Evolutionary conservation across 2,797 vertebrate genomes (phyloP).

Genomic region (Chiroxiphia lanceolata): DNA sequence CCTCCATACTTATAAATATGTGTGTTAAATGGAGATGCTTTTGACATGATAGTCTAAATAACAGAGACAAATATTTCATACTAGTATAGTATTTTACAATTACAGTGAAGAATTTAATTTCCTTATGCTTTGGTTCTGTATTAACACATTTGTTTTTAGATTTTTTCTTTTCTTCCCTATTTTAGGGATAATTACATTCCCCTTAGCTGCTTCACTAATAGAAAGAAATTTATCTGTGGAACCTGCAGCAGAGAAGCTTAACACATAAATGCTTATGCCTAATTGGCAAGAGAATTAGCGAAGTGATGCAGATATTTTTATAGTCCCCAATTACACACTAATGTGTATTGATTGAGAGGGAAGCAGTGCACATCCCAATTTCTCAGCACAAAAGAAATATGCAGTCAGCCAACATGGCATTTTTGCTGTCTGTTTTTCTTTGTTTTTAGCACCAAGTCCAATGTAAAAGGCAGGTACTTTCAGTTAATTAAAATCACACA

Average conservation of each 20-base stretch:
- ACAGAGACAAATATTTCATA: not conserved
- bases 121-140: not conserved
- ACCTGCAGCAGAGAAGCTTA: not conserved
- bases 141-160: not conserved
- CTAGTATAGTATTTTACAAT: not conserved
- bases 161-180: constrained; percentile 2
- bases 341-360: constrained; percentile 27
- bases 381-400: not conserved
- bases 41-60: not conserved
- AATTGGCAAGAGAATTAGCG: not conserved
- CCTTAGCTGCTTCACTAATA: not conserved
- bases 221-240: not conserved
- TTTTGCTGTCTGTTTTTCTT: constrained; percentile 17
- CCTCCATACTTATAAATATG: not conserved
- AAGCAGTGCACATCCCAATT: not conserved
- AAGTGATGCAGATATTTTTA: constrained; percentile 29
- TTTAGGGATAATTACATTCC: not conserved
- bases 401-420: not conserved
- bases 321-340: not conserved
- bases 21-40: not conserved
- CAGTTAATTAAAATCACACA: constrained; percentile 55
- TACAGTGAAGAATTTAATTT: not conserved
- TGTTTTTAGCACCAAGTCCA: not conserved
- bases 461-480: constrained; percentile 29
- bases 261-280: not conserved